Percentiles rank a stretch among this genome's conserved stretches.
Conservation (phyloP, 2,797 vertebrate species). For the Choloepus didactylus region DNA sequence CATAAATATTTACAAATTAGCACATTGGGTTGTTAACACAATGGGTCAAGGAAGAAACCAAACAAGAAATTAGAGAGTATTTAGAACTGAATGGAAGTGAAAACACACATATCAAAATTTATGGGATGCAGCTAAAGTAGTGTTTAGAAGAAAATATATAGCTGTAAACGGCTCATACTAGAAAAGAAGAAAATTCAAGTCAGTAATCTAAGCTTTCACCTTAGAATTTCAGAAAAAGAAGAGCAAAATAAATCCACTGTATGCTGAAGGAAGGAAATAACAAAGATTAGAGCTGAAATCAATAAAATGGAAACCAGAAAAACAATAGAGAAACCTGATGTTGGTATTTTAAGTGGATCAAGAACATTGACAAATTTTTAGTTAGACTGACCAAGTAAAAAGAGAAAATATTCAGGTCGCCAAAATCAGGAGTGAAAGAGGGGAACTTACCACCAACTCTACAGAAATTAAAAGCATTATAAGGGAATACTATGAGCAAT, state of each 20-base stretch:
- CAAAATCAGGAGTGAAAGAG: neutral
- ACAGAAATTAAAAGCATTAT: neutral
- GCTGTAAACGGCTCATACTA: neutral
- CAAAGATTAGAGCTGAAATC: neutral
- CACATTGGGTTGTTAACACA: neutral
- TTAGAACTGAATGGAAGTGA: neutral
- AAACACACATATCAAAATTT: neutral
- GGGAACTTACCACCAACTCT: neutral
- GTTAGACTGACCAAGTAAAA: neutral
- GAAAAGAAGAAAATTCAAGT: neutral
- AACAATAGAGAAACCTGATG: neutral
- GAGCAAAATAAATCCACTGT: neutral
- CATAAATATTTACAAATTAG: conserved; percentile 10
- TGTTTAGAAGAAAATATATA: neutral
- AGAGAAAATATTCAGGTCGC: neutral
- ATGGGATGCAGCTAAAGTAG: neutral
- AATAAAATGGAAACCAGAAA: conserved; percentile 15
- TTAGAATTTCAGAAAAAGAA: neutral
- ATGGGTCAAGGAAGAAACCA: neutral
- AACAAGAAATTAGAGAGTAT: neutral
- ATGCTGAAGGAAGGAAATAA: neutral
- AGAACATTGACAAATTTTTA: neutral
- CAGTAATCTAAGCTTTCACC: neutral
- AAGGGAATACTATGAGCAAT: neutral
- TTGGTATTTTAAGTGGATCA: neutral